Evolutionary conservation across 1,140 invertebrate genomes (phyloP).

Genomic region (Drosophila obscura): DNA sequence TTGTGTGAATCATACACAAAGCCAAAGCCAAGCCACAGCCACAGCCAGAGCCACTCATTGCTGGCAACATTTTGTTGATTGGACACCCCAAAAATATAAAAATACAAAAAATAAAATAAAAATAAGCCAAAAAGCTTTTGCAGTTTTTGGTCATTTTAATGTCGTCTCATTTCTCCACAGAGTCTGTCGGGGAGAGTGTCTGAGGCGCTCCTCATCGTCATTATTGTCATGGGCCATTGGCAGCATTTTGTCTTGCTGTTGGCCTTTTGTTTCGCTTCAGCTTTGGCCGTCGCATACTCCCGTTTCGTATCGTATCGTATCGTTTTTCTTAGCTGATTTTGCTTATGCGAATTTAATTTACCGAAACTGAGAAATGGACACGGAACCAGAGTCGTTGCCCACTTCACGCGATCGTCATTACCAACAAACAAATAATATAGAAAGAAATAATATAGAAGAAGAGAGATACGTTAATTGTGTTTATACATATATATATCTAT

Average conservation of each 20-base stretch:
- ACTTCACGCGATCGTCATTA: conserved; percentile 36
- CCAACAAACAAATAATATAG: neutral
- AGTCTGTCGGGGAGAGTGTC: neutral
- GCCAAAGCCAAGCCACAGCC: too few species aligned
- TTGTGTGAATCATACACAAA: conserved; percentile 41
- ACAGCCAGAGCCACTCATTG: too few species aligned
- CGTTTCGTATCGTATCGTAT: neutral
- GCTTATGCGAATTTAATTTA: conserved; percentile 61
- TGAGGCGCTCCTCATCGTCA: neutral
- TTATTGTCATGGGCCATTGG: conserved; percentile 39
- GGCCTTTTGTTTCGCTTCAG: conserved; percentile 11
- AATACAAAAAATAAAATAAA: neutral
- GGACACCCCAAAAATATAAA: conserved; percentile 23
- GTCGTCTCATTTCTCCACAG: conserved; percentile 9
- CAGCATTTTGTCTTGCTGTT: conserved; percentile 37
- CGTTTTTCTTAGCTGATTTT: conserved; percentile 47
- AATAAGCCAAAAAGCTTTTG: conserved; percentile 6
- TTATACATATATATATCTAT: conserved; percentile 15
- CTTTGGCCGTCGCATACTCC: neutral
- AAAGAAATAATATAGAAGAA: neutral
- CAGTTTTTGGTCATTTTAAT: conserved; percentile 34
- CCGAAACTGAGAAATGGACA: conserved; percentile 43
- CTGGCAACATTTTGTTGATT: neutral
- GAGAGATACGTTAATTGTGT: conserved; percentile 30
- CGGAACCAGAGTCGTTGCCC: conserved; percentile 6